Percentiles rank a stretch among this genome's conserved stretches.
Evolutionary conservation across 2,888 invertebrate genomes (phyloP).

Genomic region (Branchipolynoe longqiensis): DNA sequence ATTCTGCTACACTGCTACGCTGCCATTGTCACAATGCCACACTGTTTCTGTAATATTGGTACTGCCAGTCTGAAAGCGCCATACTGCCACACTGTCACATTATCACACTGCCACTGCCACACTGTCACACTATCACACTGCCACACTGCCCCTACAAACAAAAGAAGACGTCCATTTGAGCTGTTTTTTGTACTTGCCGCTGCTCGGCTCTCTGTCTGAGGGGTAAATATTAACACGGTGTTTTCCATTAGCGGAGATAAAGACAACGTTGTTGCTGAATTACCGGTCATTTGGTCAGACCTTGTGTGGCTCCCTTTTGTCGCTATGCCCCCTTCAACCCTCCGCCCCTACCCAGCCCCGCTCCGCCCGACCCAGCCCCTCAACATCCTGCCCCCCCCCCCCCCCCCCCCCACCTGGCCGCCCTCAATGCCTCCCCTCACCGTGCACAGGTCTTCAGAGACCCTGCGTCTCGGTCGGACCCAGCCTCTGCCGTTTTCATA

Average conservation of each 20-base stretch:
- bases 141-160: too few relatives aligned
- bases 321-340: not conserved
- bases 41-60: constrained; percentile 12
- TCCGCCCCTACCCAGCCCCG: not conserved
- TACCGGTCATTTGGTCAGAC: constrained; percentile 45
- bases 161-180: not conserved
- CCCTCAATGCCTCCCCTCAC: not conserved
- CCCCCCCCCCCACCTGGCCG: not conserved
- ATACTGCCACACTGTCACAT: too few relatives aligned
- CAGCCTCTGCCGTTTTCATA: constrained; percentile 46
- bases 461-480: not conserved
- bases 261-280: constrained; percentile 9
- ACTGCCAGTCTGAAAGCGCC: constrained; percentile 5
- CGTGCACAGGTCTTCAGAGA: constrained; percentile 1
- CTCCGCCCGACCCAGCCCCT: not conserved
- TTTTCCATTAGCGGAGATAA: constrained; percentile 46
- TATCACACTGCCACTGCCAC: too few relatives aligned
- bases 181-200: not conserved
- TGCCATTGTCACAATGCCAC: too few relatives aligned
- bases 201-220: too few relatives aligned
- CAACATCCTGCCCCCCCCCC: not conserved
- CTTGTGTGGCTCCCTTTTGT: constrained; percentile 46
- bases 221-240: constrained; percentile 44
- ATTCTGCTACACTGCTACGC: too few relatives aligned
- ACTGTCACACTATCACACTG: too few relatives aligned